These are phyloP conservation scores for Vidua chalybeata DNA, from an alignment of 2,113 vertebrate genomes.

Conservation along the genomic window DNA sequence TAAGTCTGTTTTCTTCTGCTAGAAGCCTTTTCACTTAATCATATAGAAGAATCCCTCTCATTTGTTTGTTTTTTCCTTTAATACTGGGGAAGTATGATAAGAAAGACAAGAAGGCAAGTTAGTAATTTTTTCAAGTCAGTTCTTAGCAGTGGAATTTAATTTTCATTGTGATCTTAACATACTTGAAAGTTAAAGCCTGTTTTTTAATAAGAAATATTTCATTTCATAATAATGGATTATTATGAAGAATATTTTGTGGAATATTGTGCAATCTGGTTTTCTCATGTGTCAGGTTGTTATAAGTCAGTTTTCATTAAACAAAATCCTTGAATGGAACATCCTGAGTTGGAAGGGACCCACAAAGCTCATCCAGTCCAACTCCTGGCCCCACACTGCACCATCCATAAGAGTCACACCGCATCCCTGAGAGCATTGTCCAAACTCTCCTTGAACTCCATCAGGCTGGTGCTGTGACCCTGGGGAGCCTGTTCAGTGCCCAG, in stretches of 20 bases:
- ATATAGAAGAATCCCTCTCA: background rate
- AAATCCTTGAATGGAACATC: background rate
- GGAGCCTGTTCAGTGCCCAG: background rate
- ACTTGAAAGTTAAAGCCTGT: background rate
- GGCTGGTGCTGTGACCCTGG: background rate
- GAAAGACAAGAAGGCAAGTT: background rate
- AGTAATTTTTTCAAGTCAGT: background rate
- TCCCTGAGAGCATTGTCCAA: background rate
- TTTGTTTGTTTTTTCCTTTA: background rate
- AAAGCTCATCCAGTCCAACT: background rate
- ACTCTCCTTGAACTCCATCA: background rate
- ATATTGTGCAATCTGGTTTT: background rate
- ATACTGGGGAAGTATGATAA: background rate
- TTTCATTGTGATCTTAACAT: background rate
- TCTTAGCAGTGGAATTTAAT: background rate
- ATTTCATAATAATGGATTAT: background rate
- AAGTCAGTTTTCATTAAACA: background rate
- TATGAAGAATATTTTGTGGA: background rate
- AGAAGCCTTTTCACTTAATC: background rate
- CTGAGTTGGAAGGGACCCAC: background rate
- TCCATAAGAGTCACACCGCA: rapidly evolving
- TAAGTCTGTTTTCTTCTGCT: background rate
- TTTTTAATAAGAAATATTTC: background rate
- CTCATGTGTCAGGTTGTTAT: background rate
- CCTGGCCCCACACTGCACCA: rapidly evolving